phyloP scores from a whole-genome alignment of 1,140 invertebrate species.

The Drosophila obscura region DNA sequence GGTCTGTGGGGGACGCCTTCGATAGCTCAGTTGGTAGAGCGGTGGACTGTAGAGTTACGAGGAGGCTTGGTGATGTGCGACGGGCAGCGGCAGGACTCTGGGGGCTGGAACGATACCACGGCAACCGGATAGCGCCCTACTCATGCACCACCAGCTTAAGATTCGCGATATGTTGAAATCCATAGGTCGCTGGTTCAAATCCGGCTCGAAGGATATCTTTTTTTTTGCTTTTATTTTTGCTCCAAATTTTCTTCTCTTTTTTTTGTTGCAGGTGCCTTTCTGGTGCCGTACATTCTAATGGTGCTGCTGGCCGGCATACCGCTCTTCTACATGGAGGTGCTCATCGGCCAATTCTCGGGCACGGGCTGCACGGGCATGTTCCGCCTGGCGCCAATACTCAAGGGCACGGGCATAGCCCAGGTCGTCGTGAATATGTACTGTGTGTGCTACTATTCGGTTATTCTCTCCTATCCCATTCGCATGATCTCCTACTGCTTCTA shows the following conservation, averaged over 20 bases:
- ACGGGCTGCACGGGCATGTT: slow-evolving; percentile 92
- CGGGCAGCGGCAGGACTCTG: slow-evolving; percentile 55
- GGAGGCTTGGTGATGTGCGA: slow-evolving; percentile 49
- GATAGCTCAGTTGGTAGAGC: slow-evolving; percentile 95
- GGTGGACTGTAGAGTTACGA: slow-evolving; percentile 90
- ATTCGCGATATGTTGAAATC: slow-evolving; percentile 84
- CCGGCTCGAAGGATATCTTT: slow-evolving; percentile 87
- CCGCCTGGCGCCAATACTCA: slow-evolving; percentile 91
- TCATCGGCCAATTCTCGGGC: slow-evolving; percentile 93
- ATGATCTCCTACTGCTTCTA: slow-evolving; percentile 90
- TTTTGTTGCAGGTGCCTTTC: slow-evolving; percentile 87
- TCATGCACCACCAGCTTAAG: slow-evolving; percentile 58
- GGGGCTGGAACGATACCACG: slow-evolving; percentile 46
- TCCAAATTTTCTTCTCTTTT: background rate
- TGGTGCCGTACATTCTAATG: slow-evolving; percentile 90
- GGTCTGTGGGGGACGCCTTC: slow-evolving; percentile 85
- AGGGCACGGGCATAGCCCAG: slow-evolving; percentile 94
- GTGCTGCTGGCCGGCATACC: slow-evolving; percentile 92
- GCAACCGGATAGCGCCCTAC: slow-evolving; percentile 52
- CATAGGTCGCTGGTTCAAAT: slow-evolving; percentile 90
- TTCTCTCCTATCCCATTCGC: slow-evolving; percentile 95
- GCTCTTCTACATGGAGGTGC: slow-evolving; percentile 94
- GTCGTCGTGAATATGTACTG: slow-evolving; percentile 95
- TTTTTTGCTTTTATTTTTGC: slow-evolving; percentile 9
- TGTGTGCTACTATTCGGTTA: slow-evolving; percentile 96